Percentiles rank a stretch among this genome's conserved stretches.
These are phyloP conservation scores for Danio albolineatus DNA, from an alignment of 2,797 vertebrate genomes.

Conservation along the genomic window DNA sequence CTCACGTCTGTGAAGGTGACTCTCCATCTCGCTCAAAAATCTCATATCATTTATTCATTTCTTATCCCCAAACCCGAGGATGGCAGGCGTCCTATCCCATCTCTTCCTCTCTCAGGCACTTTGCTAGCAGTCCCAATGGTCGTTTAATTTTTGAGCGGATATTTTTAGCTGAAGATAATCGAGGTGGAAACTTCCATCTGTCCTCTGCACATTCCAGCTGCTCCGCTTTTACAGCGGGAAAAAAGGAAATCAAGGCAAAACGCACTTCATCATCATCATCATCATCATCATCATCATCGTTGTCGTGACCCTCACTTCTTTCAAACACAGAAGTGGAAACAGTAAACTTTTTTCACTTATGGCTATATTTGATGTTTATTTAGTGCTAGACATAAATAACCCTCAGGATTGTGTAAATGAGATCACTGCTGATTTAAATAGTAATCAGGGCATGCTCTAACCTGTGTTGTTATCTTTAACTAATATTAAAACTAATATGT, in stretches of 20 bases:
- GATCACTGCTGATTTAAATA: not conserved
- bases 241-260: slow-evolving; percentile 52
- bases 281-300: too few species aligned
- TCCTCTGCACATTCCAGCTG: slow-evolving; percentile 84
- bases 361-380: not conserved
- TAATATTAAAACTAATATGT: not conserved
- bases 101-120: slow-evolving; percentile 71
- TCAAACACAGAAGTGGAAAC: slow-evolving; percentile 1
- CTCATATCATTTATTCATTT: slow-evolving; percentile 79
- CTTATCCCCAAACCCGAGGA: slow-evolving; percentile 64
- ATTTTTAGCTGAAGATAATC: slow-evolving; percentile 86
- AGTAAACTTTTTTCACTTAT: not conserved
- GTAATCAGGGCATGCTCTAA: not conserved
- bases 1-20: slow-evolving; percentile 49
- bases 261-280: slow-evolving; percentile 36
- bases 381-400: not conserved
- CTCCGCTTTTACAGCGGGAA: slow-evolving; percentile 75
- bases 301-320: slow-evolving; percentile 23
- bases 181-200: slow-evolving; percentile 89
- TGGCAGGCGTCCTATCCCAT: slow-evolving; percentile 41
- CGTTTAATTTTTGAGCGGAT: slow-evolving; percentile 83
- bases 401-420: not conserved
- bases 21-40: slow-evolving; percentile 68
- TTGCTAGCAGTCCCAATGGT: slow-evolving; percentile 76
- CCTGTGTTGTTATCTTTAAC: not conserved